Evolutionary conservation across 2,113 vertebrate genomes (phyloP).

Genomic region (Bos javanicus): DNA sequence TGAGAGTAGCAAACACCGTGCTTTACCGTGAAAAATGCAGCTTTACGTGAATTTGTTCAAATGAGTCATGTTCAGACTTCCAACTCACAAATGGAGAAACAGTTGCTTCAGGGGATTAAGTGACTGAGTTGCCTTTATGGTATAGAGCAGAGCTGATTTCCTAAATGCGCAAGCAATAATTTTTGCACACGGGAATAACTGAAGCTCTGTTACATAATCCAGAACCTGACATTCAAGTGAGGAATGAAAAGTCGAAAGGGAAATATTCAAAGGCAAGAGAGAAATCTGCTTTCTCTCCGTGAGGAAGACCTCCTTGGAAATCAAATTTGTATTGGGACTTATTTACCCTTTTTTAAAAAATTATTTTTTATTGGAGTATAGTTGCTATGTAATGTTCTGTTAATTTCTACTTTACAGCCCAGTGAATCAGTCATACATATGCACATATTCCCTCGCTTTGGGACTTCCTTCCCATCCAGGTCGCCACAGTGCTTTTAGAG

Average conservation of each 20-base stretch:
- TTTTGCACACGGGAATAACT: not conserved
- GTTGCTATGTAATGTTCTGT: not conserved
- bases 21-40: not conserved
- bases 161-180: not conserved
- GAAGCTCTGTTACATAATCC: not conserved
- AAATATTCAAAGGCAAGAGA: not conserved
- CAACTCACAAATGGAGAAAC: not conserved
- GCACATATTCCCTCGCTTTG: not conserved
- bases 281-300: not conserved
- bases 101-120: not conserved
- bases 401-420: not conserved
- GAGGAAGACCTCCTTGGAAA: not conserved
- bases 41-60: not conserved
- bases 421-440: not conserved
- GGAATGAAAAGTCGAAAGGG: not conserved
- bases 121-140: not conserved
- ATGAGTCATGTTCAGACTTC: not conserved
- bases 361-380: not conserved
- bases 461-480: not conserved
- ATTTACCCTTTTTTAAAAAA: not conserved
- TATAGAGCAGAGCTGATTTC: not conserved
- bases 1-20: rapidly evolving
- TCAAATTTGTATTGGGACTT: not conserved
- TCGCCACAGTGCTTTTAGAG: not conserved
- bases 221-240: not conserved